Percentiles rank a stretch among this genome's conserved stretches.
These are phyloP conservation scores for Tiliacea citrago DNA, from an alignment of 2,888 invertebrate genomes.

Conservation along the genomic window DNA sequence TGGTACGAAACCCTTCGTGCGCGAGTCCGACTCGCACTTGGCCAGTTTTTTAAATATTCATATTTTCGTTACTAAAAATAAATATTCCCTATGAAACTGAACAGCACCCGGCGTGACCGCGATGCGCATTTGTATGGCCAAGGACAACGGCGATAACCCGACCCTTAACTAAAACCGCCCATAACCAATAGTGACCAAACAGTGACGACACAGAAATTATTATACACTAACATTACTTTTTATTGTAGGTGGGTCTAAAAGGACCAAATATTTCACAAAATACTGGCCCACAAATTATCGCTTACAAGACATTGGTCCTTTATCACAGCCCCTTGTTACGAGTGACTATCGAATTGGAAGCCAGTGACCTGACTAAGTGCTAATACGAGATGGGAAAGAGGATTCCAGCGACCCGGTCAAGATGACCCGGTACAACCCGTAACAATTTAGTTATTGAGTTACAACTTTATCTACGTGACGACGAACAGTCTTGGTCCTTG, in stretches of 20 bases:
- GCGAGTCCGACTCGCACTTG: no score
- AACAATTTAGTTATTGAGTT: slow-evolving; percentile 57
- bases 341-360: slow-evolving; percentile 50
- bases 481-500: slow-evolving; percentile 26
- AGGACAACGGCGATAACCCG: no score
- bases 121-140: no score
- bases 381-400: slow-evolving; percentile 56
- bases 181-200: background rate
- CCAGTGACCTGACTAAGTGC: slow-evolving; percentile 61
- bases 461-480: slow-evolving; percentile 42
- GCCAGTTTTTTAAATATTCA: no score
- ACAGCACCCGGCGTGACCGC: no score
- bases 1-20: no score
- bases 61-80: no score
- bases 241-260: background rate
- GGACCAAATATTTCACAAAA: slow-evolving; percentile 25
- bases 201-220: background rate
- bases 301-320: slow-evolving; percentile 45
- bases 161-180: no score
- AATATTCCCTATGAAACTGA: no score
- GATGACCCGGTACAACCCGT: slow-evolving; percentile 38
- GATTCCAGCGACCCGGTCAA: slow-evolving; percentile 56
- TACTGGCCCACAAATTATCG: slow-evolving; percentile 45
- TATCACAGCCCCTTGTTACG: slow-evolving; percentile 52
- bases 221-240: background rate